Base-by-base conservation (phyloP, 1,140 invertebrate species). In the Zaprionus nigranus region DNA sequence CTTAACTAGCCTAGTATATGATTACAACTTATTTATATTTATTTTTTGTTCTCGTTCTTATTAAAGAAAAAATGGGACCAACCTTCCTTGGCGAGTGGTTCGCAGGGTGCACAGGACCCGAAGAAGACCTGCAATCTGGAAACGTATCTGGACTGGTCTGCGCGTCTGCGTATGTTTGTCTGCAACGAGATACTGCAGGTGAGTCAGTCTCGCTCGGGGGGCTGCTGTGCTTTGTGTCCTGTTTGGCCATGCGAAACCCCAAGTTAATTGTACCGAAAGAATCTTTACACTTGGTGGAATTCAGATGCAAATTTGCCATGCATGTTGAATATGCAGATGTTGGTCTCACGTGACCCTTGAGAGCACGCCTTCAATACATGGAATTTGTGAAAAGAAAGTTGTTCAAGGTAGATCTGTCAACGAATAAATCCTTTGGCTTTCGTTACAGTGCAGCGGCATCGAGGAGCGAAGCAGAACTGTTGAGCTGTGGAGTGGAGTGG, bases 51-150 rank as follows among this genome's bases (percentile, higher is more conserved):
- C 17, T 49, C 57, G 22, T 38, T 61, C 34, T 57, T 5, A 46
- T 58, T 71, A 46, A 79, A 91, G 81, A 91, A 86, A 67, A 92
- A 92, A 66, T 90, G 80, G 85, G 82, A 91, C 79, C 84, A 91
- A 81, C 91, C 91, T 64, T 75, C 73, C 62, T 68, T 83, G 40
- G 79, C 83, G 24, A 79, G 82, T 34, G 90, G 82, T 57, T 79
- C 82, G 22, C 84, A 88, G 26, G 83, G 87, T 51, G 81, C 67
- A 43, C 92, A 92, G 77, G 86, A 90, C 81, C 81, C 90, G 34
- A 92, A 93, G 67, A 92, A 92, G 81, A 92, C 91, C 28, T 92
- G 92, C 66, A 93, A 92, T 74, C 79, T 92, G 79, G 90, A 93
- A 83, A 92, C 86, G 43, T 92, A 93, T 72, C 73, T 92, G 61